Evolutionary conservation across 2,113 vertebrate genomes (phyloP).

Genomic region (Lepus timidus): DNA sequence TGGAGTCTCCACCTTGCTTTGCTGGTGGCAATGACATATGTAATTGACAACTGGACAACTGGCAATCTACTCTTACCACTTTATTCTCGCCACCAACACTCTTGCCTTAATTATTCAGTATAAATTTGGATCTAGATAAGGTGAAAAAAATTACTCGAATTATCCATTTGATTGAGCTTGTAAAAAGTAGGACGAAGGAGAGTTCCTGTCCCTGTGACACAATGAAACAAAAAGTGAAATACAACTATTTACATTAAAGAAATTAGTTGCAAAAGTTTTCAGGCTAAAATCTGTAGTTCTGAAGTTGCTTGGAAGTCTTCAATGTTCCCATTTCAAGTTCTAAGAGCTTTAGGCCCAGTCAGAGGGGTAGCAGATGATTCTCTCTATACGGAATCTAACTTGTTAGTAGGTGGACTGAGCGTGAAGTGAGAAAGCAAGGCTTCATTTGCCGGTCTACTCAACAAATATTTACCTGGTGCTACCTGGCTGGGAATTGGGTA

Average conservation of each 20-base stretch:
- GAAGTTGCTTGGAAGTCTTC: not conserved
- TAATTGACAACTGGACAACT: not conserved
- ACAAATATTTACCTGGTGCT: not conserved
- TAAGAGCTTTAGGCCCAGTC: slow-evolving; percentile 2
- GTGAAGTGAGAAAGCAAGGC: not conserved
- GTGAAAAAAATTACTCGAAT: not conserved
- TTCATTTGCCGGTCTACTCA: slow-evolving; percentile 62
- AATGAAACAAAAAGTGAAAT: slow-evolving; percentile 36
- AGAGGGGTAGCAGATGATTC: not conserved
- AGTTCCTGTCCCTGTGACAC: slow-evolving; percentile 4
- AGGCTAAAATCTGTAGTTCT: not conserved
- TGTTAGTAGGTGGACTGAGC: not conserved
- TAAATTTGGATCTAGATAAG: slow-evolving; percentile 14
- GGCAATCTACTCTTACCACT: not conserved
- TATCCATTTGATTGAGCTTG: slow-evolving; percentile 3
- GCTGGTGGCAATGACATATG: not conserved
- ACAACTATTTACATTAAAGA: not conserved
- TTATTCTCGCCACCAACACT: not conserved
- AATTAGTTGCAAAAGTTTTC: slow-evolving; percentile 1
- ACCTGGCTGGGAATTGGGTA: not conserved
- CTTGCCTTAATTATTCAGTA: not conserved
- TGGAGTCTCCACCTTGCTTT: not conserved
- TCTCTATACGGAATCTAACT: not conserved
- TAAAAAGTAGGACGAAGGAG: not conserved
- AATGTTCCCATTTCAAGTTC: not conserved